Conservation (phyloP, 2,113 vertebrate genomes). For the Dermatemys mawii region DNA sequence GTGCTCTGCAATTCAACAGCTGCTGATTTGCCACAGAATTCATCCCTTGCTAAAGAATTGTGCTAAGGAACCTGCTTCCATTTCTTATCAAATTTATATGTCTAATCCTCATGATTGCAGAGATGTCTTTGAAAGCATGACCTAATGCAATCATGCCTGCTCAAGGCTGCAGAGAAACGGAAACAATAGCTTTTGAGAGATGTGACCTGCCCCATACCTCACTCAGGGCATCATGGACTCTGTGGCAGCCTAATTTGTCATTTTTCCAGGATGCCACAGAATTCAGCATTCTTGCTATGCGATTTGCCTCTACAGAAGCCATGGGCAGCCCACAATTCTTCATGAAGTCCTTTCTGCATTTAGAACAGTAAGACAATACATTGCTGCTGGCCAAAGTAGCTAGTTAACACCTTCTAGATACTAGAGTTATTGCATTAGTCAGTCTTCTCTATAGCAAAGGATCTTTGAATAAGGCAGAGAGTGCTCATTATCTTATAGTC, state of each 20-base stretch:
- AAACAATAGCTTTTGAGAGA: not conserved
- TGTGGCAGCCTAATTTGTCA: not conserved
- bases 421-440: not conserved
- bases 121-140: not conserved
- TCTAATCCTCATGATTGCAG: not conserved
- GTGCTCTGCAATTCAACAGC: not conserved
- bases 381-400: not conserved
- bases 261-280: not conserved
- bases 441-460: not conserved
- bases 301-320: not conserved
- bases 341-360: not conserved
- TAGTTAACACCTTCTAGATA: not conserved
- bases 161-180: not conserved
- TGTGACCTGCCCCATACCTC: not conserved
- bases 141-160: too few species aligned
- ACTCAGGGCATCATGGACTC: not conserved
- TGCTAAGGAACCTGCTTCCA: not conserved
- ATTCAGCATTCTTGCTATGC: not conserved
- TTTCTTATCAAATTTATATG: not conserved
- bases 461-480: not conserved
- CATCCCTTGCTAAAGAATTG: not conserved
- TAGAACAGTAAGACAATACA: fast-evolving
- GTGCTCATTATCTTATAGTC: not conserved
- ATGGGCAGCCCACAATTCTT: not conserved
- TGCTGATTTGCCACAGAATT: not conserved